These are phyloP conservation scores for Hormaphis cornu DNA, from an alignment of 1,140 invertebrate species.

Conservation along the genomic window DNA sequence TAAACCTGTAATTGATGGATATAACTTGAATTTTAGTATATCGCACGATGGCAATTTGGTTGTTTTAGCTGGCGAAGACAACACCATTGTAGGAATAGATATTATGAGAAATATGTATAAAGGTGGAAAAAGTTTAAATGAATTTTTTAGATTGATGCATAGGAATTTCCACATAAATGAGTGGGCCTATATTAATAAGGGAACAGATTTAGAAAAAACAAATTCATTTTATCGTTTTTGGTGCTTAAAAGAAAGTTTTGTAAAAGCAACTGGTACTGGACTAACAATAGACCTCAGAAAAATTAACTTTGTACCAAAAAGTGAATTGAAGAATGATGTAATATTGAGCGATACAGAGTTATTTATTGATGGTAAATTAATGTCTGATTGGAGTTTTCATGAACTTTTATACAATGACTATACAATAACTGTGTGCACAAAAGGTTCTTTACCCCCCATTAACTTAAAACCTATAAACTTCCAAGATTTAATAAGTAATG, in stretches of 20 bases:
- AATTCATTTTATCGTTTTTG: conserved; percentile 76
- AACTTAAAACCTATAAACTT: conserved; percentile 37
- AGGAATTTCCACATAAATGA: conserved; percentile 68
- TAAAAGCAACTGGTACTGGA: conserved; percentile 81
- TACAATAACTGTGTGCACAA: conserved; percentile 65
- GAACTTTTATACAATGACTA: conserved; percentile 77
- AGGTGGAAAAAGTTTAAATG: conserved; percentile 52
- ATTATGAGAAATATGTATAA: conserved; percentile 64
- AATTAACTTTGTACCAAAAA: conserved; percentile 62
- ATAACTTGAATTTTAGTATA: conserved; percentile 64
- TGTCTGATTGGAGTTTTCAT: conserved; percentile 71
- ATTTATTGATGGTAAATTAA: conserved; percentile 51
- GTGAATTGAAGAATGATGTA: conserved; percentile 44
- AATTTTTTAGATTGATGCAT: conserved; percentile 81
- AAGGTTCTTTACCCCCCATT: neutral
- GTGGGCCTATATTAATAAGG: conserved; percentile 61
- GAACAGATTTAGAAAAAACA: conserved; percentile 50
- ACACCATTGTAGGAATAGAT: conserved; percentile 53
- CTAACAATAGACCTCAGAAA: conserved; percentile 65
- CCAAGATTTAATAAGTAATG: conserved; percentile 38
- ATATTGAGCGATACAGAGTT: conserved; percentile 58
- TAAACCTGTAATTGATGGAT: conserved; percentile 51
- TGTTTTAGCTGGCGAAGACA: conserved; percentile 66
- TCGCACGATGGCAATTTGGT: conserved; percentile 84
- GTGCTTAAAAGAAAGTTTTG: conserved; percentile 92